A percentile compares a stretch with the other conserved stretches of the same genome.
phyloP scores from a whole-genome alignment of 2,888 invertebrate species.

The Hybos culiciformis region DNA sequence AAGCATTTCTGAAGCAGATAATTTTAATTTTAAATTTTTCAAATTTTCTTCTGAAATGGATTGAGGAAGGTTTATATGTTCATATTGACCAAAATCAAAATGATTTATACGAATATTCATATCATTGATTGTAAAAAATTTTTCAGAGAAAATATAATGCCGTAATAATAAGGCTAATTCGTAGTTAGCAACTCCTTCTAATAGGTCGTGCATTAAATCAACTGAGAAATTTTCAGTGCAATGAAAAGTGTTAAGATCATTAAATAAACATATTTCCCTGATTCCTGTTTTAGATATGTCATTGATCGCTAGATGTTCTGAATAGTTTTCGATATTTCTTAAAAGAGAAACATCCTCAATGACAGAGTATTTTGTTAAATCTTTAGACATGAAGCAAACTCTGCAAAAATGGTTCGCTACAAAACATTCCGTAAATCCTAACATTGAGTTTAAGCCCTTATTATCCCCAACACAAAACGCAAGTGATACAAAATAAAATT shows the following conservation, averaged over 20 bases:
- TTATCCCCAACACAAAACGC: background rate
- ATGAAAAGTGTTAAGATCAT: background rate
- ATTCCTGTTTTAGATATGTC: background rate
- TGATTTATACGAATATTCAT: slow-evolving; percentile 4
- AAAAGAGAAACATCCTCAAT: background rate
- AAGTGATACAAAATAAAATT: background rate
- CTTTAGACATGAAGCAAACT: slow-evolving; percentile 1
- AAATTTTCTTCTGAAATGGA: no score
- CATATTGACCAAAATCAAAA: slow-evolving; percentile 6
- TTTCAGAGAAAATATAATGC: slow-evolving; percentile 1
- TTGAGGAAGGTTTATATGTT: slow-evolving; percentile 5
- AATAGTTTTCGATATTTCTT: background rate
- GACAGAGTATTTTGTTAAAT: background rate
- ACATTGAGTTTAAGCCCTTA: background rate
- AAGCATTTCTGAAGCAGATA: slow-evolving; percentile 9
- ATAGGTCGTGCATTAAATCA: slow-evolving; percentile 5
- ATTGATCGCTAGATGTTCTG: no score
- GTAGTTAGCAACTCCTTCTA: slow-evolving; percentile 1
- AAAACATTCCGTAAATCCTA: slow-evolving; percentile 1
- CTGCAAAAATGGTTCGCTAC: background rate
- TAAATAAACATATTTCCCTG: background rate
- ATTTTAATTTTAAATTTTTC: no score
- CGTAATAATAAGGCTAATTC: slow-evolving; percentile 4
- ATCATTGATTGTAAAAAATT: slow-evolving; percentile 8
- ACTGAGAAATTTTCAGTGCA: background rate